These are phyloP conservation scores for Chrysoperla carnea DNA, from an alignment of 1,140 invertebrate species.

Conservation along the genomic window DNA sequence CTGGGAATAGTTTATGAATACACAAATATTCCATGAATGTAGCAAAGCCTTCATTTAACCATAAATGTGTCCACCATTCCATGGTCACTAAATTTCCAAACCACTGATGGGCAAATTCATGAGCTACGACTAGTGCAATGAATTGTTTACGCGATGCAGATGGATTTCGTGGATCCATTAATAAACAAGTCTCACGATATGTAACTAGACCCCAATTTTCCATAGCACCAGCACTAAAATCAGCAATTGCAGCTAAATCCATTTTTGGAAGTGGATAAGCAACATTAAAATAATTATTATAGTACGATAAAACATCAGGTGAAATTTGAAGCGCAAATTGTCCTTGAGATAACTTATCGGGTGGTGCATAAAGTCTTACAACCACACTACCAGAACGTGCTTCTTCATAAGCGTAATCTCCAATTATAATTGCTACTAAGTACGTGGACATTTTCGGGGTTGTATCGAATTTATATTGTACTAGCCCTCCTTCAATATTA, in stretches of 20 bases:
- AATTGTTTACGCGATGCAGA: slow-evolving; percentile 68
- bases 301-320: slow-evolving; percentile 74
- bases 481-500: slow-evolving; percentile 24
- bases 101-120: slow-evolving; percentile 82
- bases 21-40: slow-evolving; percentile 80
- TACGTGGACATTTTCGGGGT: slow-evolving; percentile 96
- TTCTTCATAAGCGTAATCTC: slow-evolving; percentile 89
- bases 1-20: slow-evolving; percentile 71
- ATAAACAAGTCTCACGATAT: slow-evolving; percentile 64
- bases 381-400: slow-evolving; percentile 61
- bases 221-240: slow-evolving; percentile 87
- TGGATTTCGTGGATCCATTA: slow-evolving; percentile 72
- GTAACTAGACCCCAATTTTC: slow-evolving; percentile 89
- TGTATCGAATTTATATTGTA: slow-evolving; percentile 60
- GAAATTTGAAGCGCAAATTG: slow-evolving; percentile 78
- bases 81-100: slow-evolving; percentile 84
- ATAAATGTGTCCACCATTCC: slow-evolving; percentile 74
- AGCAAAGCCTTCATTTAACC: slow-evolving; percentile 89
- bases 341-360: slow-evolving; percentile 84
- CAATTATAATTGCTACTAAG: slow-evolving; percentile 79
- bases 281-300: slow-evolving; percentile 88
- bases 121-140: slow-evolving; percentile 73
- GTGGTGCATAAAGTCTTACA: slow-evolving; percentile 82
- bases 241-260: slow-evolving; percentile 87
- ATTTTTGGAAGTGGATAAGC: slow-evolving; percentile 92